A percentile compares a stretch with the other conserved stretches of the same genome.
Evolutionary conservation across 2,797 vertebrate species (phyloP).

Genomic region (Amphiprion clarkii): DNA sequence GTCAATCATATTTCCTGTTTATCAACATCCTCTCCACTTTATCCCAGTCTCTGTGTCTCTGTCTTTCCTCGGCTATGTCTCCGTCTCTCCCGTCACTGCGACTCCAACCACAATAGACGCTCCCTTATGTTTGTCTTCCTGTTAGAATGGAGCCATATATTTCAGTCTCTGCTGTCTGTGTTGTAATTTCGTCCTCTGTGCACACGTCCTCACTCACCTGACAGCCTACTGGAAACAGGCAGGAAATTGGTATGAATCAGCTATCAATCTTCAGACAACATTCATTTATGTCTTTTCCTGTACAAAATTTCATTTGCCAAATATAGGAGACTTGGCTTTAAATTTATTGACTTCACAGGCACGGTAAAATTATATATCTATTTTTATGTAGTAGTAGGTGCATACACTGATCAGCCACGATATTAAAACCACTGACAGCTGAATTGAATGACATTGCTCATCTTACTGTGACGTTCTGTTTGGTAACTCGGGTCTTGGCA

Average conservation of each 20-base stretch:
- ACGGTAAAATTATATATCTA: not conserved
- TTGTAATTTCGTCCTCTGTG: slow-evolving; percentile 35
- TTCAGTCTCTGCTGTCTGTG: slow-evolving; percentile 53
- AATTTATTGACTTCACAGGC: not conserved
- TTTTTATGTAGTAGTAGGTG: not conserved
- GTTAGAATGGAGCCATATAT: slow-evolving; percentile 59
- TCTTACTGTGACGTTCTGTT: too few relatives aligned
- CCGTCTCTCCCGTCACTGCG: slow-evolving; percentile 43
- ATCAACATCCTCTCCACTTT: slow-evolving; percentile 62
- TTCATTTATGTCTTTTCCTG: not conserved
- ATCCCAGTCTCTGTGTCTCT: slow-evolving; percentile 36
- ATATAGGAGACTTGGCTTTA: not conserved
- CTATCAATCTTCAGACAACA: not conserved
- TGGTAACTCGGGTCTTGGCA: too few relatives aligned
- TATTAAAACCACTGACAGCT: not conserved
- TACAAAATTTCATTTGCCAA: not conserved
- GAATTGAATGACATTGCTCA: too few relatives aligned
- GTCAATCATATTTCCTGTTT: slow-evolving; percentile 71
- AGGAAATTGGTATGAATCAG: slow-evolving; percentile 23
- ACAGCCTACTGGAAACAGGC: slow-evolving; percentile 45
- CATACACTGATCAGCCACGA: too few relatives aligned
- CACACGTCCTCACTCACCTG: slow-evolving; percentile 14
- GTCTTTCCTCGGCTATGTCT: slow-evolving; percentile 37
- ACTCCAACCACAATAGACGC: slow-evolving; percentile 42
- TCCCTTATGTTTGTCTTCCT: slow-evolving; percentile 57